Percentiles rank a stretch among this genome's conserved stretches.
These are phyloP conservation scores for Spinibarbus caldwelli DNA, from an alignment of 2,797 vertebrate genomes.

Conservation along the genomic window DNA sequence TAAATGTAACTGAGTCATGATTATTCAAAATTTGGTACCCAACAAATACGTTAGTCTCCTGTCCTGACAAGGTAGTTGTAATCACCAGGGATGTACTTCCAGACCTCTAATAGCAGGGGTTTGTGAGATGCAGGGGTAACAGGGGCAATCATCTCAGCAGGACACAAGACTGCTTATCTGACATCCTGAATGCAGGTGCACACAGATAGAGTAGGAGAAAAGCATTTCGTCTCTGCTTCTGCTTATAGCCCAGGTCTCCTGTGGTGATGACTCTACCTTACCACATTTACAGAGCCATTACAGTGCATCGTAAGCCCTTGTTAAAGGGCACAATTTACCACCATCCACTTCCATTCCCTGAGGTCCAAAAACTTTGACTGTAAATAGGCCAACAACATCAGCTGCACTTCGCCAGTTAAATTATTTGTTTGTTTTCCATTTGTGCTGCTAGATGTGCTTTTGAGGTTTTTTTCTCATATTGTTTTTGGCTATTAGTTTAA, in stretches of 20 bases:
- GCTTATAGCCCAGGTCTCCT: conserved; percentile 48
- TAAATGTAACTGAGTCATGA: neutral
- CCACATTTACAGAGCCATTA: conserved; percentile 58
- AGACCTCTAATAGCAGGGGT: conserved; percentile 53
- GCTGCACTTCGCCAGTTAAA: neutral
- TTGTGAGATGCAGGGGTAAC: conserved; percentile 48
- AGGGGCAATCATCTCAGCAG: conserved; percentile 60
- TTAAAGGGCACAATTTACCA: conserved; percentile 53
- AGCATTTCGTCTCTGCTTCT: conserved; percentile 47
- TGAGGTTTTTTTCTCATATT: neutral
- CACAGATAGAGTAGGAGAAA: conserved; percentile 37
- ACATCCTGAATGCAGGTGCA: conserved; percentile 53
- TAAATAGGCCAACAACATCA: conserved; percentile 47
- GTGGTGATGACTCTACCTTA: conserved; percentile 48
- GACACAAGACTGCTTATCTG: conserved; percentile 55
- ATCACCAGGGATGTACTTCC: conserved; percentile 47
- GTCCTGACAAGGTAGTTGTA: conserved; percentile 42
- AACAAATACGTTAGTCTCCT: conserved; percentile 33
- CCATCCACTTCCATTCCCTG: conserved; percentile 42
- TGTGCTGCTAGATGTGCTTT: conserved; percentile 36
- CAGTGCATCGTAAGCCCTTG: conserved; percentile 47
- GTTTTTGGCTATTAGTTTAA: neutral
- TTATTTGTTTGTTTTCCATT: conserved; percentile 52
- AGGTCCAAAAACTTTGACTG: conserved; percentile 40
- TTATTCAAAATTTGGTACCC: conserved; percentile 44